Conservation (phyloP, 2,113 vertebrate species). For the Percopsis transmontana region DNA sequence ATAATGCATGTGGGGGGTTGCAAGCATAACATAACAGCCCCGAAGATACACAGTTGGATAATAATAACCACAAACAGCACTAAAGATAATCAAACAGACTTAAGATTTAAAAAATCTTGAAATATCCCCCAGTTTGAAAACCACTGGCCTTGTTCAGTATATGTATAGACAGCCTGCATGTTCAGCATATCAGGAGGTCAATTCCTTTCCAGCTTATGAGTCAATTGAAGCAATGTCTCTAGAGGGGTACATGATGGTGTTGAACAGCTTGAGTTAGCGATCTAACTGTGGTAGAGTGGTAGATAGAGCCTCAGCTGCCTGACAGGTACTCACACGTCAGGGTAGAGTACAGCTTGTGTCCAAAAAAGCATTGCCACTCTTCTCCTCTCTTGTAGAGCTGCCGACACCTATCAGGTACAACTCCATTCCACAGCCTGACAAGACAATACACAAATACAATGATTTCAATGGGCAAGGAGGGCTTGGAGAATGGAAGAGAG, state of each 20-base stretch:
- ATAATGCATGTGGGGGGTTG: too few relatives aligned
- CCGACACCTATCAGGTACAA: conserved; percentile 80
- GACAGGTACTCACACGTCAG: conserved; percentile 75
- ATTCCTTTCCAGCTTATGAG: not conserved
- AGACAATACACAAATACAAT: conserved; percentile 19
- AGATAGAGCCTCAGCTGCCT: not conserved
- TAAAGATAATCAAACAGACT: too few relatives aligned
- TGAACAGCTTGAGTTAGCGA: not conserved
- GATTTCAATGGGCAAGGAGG: too few relatives aligned
- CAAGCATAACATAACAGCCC: too few relatives aligned
- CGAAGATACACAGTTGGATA: too few relatives aligned
- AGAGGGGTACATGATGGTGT: not conserved
- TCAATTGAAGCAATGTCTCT: not conserved
- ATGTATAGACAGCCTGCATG: not conserved
- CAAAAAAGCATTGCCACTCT: conserved; percentile 86
- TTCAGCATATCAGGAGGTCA: not conserved
- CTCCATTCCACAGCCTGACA: conserved; percentile 81
- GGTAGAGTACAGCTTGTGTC: conserved; percentile 79
- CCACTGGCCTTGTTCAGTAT: too few relatives aligned
- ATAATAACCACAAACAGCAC: too few relatives aligned
- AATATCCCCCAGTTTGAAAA: too few relatives aligned
- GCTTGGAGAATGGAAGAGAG: not conserved
- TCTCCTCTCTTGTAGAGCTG: conserved; percentile 80
- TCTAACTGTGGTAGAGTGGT: not conserved
- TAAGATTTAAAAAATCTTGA: too few relatives aligned